Conservation (phyloP, 2,888 invertebrate species). For the Drosophila incognita region DNA sequence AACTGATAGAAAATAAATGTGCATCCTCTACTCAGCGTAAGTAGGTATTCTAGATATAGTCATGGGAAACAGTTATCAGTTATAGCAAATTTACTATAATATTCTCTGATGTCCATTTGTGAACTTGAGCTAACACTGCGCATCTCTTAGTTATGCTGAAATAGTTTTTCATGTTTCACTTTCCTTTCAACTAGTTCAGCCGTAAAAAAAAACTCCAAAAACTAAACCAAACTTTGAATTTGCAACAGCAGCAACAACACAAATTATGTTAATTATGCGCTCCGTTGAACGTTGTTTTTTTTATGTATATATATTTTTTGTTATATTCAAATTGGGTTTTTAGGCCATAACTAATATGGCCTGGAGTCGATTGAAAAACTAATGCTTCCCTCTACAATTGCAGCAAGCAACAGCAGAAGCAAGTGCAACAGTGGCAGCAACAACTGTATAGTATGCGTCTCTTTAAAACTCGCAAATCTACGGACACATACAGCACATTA, state of each 20-base stretch:
- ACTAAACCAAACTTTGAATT: conserved; percentile 4
- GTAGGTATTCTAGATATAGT: neutral
- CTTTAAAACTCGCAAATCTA: conserved; percentile 85
- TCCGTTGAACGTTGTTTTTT: conserved; percentile 58
- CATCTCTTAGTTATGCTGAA: conserved; percentile 2
- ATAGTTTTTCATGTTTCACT: neutral
- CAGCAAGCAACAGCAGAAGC: conserved; percentile 31
- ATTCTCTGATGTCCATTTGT: neutral
- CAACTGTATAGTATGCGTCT: conserved; percentile 81
- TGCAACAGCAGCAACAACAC: conserved; percentile 21
- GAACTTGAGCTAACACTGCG: neutral
- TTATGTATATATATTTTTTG: conserved; percentile 1
- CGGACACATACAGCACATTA: conserved; percentile 82
- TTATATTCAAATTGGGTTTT: conserved; percentile 51
- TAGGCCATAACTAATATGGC: conserved; percentile 30
- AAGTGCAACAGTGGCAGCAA: conserved; percentile 14
- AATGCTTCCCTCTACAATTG: conserved; percentile 35
- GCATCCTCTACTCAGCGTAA: neutral
- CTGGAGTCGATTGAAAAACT: conserved; percentile 32
- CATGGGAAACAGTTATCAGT: neutral
- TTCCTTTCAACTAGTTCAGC: neutral
- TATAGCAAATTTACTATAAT: neutral
- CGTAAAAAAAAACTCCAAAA: conserved; percentile 9
- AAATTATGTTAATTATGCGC: conserved; percentile 69
- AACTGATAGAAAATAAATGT: no score